Percentiles rank a stretch among this genome's conserved stretches.
Evolutionary conservation across 2,888 invertebrate species (phyloP).

Genomic region (Rhodophaea formosa): DNA sequence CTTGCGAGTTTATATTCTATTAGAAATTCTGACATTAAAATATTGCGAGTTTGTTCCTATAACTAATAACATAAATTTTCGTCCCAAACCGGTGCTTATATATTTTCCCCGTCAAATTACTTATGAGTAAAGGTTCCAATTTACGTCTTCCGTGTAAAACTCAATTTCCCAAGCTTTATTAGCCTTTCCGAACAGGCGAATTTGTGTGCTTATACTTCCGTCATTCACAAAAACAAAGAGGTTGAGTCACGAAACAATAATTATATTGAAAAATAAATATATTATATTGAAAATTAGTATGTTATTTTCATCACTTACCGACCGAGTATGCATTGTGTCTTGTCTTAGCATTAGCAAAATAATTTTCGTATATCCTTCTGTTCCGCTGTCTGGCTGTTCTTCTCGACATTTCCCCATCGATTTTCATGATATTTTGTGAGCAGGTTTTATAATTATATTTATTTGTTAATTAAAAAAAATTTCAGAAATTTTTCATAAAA

Average conservation of each 20-base stretch:
- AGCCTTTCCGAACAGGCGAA: slow-evolving; percentile 27
- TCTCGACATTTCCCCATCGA: too few species aligned
- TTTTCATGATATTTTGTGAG: too few species aligned
- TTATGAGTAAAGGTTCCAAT: slow-evolving; percentile 5
- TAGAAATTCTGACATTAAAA: too few species aligned
- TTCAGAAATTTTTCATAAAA: too few species aligned
- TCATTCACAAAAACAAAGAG: slow-evolving; percentile 19
- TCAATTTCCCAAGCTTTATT: slow-evolving; percentile 22
- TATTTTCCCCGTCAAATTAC: background rate
- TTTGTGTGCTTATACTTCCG: slow-evolving; percentile 28
- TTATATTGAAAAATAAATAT: background rate
- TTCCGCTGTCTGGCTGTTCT: too few species aligned
- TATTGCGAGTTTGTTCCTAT: too few species aligned
- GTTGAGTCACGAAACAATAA: slow-evolving; percentile 31
- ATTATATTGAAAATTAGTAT: background rate
- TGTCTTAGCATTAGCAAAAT: too few species aligned
- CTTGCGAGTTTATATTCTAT: too few species aligned
- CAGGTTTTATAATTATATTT: too few species aligned
- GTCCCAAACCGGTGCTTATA: background rate
- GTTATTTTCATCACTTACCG: background rate
- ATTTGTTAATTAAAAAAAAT: too few species aligned
- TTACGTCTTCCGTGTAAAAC: slow-evolving; percentile 15
- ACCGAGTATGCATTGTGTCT: background rate
- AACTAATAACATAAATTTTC: too few species aligned
- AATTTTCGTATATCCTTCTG: too few species aligned